phyloP scores from a whole-genome alignment of 2,797 vertebrate species.

The Neostethus bicornis region DNA sequence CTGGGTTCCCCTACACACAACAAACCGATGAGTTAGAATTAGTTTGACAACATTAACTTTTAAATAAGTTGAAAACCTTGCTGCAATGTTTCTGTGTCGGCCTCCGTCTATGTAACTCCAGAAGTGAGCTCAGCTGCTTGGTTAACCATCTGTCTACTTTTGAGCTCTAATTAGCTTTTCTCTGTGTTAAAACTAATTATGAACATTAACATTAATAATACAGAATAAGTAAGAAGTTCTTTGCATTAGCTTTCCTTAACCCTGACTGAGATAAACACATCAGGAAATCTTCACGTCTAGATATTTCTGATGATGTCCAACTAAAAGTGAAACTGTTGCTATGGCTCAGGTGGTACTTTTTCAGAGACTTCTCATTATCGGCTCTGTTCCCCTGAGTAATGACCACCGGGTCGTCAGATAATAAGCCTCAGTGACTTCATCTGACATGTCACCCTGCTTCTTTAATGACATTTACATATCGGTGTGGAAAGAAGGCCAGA shows the following conservation, averaged over 20 bases:
- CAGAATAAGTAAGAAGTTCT: no score
- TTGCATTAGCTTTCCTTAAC: no score
- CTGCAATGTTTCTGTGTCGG: neutral
- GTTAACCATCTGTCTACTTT: no score
- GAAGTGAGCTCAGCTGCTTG: no score
- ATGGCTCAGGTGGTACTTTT: conserved; percentile 47
- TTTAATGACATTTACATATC: conserved; percentile 71
- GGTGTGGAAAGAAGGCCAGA: conserved; percentile 26
- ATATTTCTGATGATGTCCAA: no score
- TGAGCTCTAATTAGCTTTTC: neutral
- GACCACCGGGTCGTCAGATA: conserved; percentile 63
- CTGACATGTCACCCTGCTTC: conserved; percentile 65
- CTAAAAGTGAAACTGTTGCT: conserved; percentile 2
- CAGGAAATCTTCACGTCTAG: no score
- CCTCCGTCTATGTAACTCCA: neutral
- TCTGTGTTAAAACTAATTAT: neutral
- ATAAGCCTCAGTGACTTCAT: conserved; percentile 69
- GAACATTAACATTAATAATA: neutral
- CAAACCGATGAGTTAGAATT: conserved; percentile 49
- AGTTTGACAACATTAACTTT: conserved; percentile 11
- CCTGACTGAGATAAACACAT: no score
- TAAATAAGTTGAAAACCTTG: neutral
- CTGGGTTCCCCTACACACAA: conserved; percentile 92
- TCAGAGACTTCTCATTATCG: conserved; percentile 69
- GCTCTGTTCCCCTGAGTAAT: conserved; percentile 67